Base-by-base conservation (phyloP, 2,797 vertebrate species). In the Pangasius sanitwongsei region DNA sequence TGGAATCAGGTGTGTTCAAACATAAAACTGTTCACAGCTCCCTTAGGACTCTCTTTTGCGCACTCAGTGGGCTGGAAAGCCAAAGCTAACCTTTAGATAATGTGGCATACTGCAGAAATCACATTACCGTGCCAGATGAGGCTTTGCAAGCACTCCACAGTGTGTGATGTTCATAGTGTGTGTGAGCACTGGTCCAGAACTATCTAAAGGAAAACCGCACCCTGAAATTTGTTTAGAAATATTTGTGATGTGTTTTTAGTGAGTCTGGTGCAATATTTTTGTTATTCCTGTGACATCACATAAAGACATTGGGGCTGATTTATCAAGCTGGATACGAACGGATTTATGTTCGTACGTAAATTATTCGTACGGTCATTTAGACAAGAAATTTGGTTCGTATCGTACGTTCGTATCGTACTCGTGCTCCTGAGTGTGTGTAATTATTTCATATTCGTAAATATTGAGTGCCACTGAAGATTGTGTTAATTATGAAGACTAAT, bases 1-100 rank as follows among this genome's bases (percentile, higher is more conserved):
- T 61, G 20, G 44, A 50, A 67, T 50, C 86, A 55, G 59, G 86
- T 87, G 86, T 53, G 41, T 67, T 80, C 61, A 31, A 65, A 87
- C 74, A 77, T 44, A 12, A 41, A 77, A 50, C 16, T 34, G 41
- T 61, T 87, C 61, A 7, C 41, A 9, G 59, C 25, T 83, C 82
- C 59, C 37, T 48, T 18, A 20, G 59, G 82, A 48, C 59, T 12
- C 53, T 81, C 31, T 16, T 20, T 6, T 61, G 70, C 15, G 61
- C 34, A 20, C 6, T 78, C 86, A 11, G 9, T 50, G 28, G 41
- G 25, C 15, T 50, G 41, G 86, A 78, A 86, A 67, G 81, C 37
- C 13, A 48, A 48, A 9, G 37, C 82, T 83, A 65, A n/a, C 37
- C 6, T 16, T 59, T 83, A 63, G 61, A 83, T 48, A 59, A 65